Base-by-base conservation (phyloP, 2,797 vertebrate genomes). In the Pseudopleuronectes americanus region DNA sequence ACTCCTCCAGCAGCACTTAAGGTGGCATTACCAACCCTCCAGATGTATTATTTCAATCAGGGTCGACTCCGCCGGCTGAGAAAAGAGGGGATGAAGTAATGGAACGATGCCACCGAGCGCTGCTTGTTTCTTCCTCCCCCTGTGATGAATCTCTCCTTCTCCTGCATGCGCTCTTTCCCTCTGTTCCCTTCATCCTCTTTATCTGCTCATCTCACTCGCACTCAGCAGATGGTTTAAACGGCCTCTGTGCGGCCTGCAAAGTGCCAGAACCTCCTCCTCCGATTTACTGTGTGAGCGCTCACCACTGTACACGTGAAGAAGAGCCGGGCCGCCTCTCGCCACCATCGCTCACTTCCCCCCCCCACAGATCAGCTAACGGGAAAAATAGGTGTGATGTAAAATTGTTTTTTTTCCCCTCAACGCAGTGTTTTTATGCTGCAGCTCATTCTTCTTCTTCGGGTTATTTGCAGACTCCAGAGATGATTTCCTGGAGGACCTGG, bases 41-140 rank as follows among this genome's bases (percentile, higher is more conserved):
- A 90, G 84, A 92, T 90, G 84, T 89, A 92, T 90, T 90, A 90
- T 91, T 89, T 91, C 88, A 90, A 89, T 87, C 87, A 90, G 84
- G 62, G n/a, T 8, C 47, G 8, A 10, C 47, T 48, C 17, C 47
- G 19, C 47, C 47, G 72, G 79, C 79, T 76, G 64, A 52, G 76
- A 75, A 62, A 75, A 64, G 67, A 64, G 67, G 31, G 61, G 66
- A 80, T 84, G 76, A 76, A 91, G 80, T 77, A 84, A 82, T 74
- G 57, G 54, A 68, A 41, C 19, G 19, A 48, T 43, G 24, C 0
- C 3, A 67, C 38, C n/a, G 47, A 67, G 51, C 53, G 48, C 63
- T n/a, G 13, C 51, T 68, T 60, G n/a, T 58, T 58, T 63, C 49
- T 13, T 56, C 41, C 13, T 26, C 26, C 22, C 26, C 60, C 69